These are phyloP conservation scores for Epinephelus malabaricus DNA, from an alignment of 2,797 vertebrate genomes.

Conservation along the genomic window DNA sequence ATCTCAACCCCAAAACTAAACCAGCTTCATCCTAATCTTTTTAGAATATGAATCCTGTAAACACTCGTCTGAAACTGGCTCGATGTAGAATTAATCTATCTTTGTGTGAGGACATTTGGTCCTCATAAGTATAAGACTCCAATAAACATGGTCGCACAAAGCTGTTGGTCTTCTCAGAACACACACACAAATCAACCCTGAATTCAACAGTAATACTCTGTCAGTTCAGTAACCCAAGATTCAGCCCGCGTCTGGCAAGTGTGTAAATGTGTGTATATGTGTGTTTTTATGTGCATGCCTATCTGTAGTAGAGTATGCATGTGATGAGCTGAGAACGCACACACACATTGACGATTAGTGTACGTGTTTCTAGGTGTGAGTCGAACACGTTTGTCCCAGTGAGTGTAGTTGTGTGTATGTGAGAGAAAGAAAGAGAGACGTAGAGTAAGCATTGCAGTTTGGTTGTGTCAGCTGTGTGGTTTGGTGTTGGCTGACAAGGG, in stretches of 20 bases:
- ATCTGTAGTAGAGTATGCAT: neutral
- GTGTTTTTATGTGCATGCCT: neutral
- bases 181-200: conserved; percentile 57
- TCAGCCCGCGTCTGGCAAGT: conserved; percentile 48
- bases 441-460: neutral
- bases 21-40: no score
- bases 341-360: neutral
- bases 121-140: conserved; percentile 5
- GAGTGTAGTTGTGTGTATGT: conserved; percentile 30
- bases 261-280: conserved; percentile 41
- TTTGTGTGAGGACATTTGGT: conserved; percentile 36
- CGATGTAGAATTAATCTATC: neutral
- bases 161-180: conserved; percentile 35
- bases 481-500: conserved; percentile 38
- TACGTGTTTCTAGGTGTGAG: neutral
- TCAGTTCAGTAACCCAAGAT: conserved; percentile 76
- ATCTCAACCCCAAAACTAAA: no score
- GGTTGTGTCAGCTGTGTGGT: conserved; percentile 61
- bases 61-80: neutral
- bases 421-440: neutral
- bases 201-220: conserved; percentile 65
- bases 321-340: conserved; percentile 40
- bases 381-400: conserved; percentile 1
- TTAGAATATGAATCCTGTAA: neutral
- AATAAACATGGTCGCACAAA: conserved; percentile 18